Percentiles rank a stretch among this genome's conserved stretches.
These are phyloP conservation scores for Hippotragus niger DNA, from an alignment of 2,113 vertebrate genomes.

Conservation along the genomic window DNA sequence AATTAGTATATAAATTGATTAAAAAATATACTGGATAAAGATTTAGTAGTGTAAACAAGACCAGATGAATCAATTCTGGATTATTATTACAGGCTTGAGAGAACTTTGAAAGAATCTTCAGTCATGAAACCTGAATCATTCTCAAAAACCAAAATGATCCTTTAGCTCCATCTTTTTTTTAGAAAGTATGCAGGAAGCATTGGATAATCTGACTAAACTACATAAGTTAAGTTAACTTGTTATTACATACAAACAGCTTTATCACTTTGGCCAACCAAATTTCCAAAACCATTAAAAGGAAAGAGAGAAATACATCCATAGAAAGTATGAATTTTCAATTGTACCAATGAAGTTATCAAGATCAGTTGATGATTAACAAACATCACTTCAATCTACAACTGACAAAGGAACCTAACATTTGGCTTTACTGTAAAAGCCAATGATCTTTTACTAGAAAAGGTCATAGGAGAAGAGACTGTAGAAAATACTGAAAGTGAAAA, in stretches of 20 bases:
- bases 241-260: not conserved
- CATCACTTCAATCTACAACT: not conserved
- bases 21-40: not conserved
- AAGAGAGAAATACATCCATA: not conserved
- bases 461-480: not conserved
- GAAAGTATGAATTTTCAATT: not conserved
- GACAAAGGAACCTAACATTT: not conserved
- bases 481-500: not conserved
- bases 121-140: not conserved
- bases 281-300: not conserved
- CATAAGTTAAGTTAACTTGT: not conserved
- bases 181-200: not conserved
- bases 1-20: not conserved
- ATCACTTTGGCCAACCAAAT: not conserved
- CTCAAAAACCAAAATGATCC: not conserved
- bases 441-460: too few relatives aligned
- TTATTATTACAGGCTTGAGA: not conserved
- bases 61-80: not conserved
- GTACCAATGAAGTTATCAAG: not conserved
- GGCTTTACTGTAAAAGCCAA: not conserved
- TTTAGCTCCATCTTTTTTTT: not conserved
- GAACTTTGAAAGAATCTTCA: not conserved
- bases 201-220: not conserved
- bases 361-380: not conserved
- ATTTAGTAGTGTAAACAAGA: not conserved